Evolutionary conservation across 2,797 vertebrate genomes (phyloP).

Genomic region (Balearica regulorum): DNA sequence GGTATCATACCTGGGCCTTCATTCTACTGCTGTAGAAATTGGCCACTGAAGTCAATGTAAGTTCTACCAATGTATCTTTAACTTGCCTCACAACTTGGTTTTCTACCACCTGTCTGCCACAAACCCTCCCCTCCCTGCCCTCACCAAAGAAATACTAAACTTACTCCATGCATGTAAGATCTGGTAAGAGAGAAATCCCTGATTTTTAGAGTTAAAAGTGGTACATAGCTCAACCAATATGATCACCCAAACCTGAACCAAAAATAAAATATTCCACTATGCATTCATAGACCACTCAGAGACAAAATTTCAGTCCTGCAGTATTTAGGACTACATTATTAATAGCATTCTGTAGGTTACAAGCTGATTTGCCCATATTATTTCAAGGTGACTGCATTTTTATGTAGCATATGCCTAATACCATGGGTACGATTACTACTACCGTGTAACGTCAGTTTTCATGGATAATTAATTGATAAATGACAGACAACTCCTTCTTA

Average conservation of each 20-base stretch:
- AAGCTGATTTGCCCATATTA: conserved; percentile 54
- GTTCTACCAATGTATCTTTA: not conserved
- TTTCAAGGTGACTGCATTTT: conserved; percentile 80
- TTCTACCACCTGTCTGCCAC: not conserved
- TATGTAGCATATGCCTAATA: conserved; percentile 76
- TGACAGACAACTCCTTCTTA: conserved; percentile 59
- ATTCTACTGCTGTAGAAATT: not conserved
- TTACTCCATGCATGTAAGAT: not conserved
- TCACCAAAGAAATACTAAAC: not conserved
- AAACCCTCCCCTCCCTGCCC: not conserved
- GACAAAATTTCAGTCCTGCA: not conserved
- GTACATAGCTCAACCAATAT: not conserved
- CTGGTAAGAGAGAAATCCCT: not conserved
- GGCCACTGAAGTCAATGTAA: not conserved
- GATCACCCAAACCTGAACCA: not conserved
- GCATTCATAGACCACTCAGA: not conserved
- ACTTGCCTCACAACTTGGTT: not conserved
- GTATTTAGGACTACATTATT: not conserved
- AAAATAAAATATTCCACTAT: not conserved
- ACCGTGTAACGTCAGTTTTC: conserved; percentile 71
- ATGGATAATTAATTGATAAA: conserved; percentile 81
- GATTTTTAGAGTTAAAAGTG: not conserved
- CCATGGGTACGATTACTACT: conserved; percentile 68
- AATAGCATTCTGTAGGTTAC: conserved; percentile 49
- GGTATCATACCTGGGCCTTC: not conserved